These are phyloP conservation scores for Pelecanoides urinatrix DNA, from an alignment of 2,113 vertebrate species.

Conservation along the genomic window DNA sequence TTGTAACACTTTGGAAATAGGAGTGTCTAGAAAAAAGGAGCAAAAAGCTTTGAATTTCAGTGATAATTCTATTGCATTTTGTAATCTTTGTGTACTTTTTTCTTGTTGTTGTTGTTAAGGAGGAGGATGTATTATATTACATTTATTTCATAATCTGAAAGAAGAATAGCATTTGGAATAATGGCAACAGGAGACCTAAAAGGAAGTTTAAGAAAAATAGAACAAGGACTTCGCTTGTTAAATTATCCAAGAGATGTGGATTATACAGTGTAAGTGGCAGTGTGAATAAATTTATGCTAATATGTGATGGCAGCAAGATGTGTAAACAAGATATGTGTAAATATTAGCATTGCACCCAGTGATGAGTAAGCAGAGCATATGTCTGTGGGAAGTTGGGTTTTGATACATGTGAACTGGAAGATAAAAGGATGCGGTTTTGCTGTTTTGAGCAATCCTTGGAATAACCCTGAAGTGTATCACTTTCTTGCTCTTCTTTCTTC, in stretches of 20 bases:
- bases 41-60: neutral
- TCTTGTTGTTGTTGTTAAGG: neutral
- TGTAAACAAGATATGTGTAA: neutral
- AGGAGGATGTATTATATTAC: neutral
- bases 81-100: neutral
- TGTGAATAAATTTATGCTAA: neutral
- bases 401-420: neutral
- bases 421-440: neutral
- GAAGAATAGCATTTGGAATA: constrained; percentile 20
- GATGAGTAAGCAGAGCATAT: neutral
- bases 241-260: constrained; percentile 87
- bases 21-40: neutral
- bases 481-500: neutral
- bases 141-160: neutral
- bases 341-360: neutral
- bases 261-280: constrained; percentile 80
- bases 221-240: constrained; percentile 83
- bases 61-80: neutral
- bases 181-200: constrained; percentile 90
- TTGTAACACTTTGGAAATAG: neutral
- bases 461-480: neutral
- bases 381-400: neutral
- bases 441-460: neutral
- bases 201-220: constrained; percentile 86
- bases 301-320: neutral